These are phyloP conservation scores for Octomys mimax DNA, from an alignment of 2,797 vertebrate species.

Conservation along the genomic window DNA sequence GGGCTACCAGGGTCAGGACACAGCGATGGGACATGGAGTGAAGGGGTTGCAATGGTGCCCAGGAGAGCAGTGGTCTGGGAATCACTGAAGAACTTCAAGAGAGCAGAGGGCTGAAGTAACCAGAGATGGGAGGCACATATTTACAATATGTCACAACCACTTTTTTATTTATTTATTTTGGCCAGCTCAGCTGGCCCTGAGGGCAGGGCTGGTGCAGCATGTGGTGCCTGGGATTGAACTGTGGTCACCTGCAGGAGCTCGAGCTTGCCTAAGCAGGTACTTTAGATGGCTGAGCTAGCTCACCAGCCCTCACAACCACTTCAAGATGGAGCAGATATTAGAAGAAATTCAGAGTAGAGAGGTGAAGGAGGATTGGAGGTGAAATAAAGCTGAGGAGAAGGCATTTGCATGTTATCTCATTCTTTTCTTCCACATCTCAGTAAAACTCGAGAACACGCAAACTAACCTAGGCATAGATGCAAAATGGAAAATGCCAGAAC, in stretches of 20 bases:
- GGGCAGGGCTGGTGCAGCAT: no score
- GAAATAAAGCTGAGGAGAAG: constrained; percentile 11
- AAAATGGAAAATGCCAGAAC: constrained; percentile 53
- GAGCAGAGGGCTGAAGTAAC: neutral
- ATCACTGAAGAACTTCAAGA: neutral
- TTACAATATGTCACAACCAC: neutral
- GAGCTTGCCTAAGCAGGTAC: no score
- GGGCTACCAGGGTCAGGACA: neutral
- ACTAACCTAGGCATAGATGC: neutral
- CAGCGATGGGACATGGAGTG: neutral
- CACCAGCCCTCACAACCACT: neutral
- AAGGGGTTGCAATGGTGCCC: rapidly evolving
- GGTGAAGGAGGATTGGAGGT: neutral
- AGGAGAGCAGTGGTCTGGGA: neutral
- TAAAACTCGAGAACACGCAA: constrained; percentile 57
- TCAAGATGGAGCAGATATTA: neutral
- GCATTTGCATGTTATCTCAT: constrained; percentile 28
- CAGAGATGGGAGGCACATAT: neutral
- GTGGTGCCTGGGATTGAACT: no score
- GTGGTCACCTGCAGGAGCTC: no score
- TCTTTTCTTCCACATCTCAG: constrained; percentile 18
- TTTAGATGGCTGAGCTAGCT: no score
- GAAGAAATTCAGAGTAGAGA: constrained; percentile 50
- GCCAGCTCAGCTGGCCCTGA: no score
- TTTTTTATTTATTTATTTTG: neutral